Evolutionary conservation across 2,113 vertebrate species (phyloP), one percentile per base, ranked within the genome.

Genomic region (Choloepus hoffmanni): DNA sequence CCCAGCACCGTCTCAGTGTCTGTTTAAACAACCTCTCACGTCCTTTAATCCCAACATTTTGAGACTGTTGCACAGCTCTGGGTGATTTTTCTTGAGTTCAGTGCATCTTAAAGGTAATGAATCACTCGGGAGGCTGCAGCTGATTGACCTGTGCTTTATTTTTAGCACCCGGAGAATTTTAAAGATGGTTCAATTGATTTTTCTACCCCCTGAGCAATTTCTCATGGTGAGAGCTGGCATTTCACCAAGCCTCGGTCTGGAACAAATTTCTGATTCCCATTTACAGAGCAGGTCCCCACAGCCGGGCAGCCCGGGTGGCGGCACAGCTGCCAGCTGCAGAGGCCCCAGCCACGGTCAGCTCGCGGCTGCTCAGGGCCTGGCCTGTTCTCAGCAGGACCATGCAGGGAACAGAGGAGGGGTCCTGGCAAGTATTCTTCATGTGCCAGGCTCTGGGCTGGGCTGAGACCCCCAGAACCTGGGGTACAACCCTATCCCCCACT

Each of bases 371-470:
- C 63, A 5, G 18, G 28, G 12, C 67, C 36, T 18, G 2, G n/a
- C 67, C 13, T 9, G 13, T 36, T 72, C 40, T 72, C 79, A 19
- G 55, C 55, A 5, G 55, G 55, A 58, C 55, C 3, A 1, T 4
- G n/a, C 79, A 8, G 65, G 40, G 55, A 19, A 28, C 48, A 21
- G n/a, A 15, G 12, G 63, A 62, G 26, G 19, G 58, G 58, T 26
- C 70, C 0, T 0, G 7, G 2, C 7, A 5, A 12, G 43, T 6
- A 15, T 19, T 11, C 33, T 62, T 15, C 23, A 16, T 0, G 0
- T 50, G 67, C 74, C 63, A 48, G 88, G 58, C 45, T 36, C 58
- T 33, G 10, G 40, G 48, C 45, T 55, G 28, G 10, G 23, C 14
- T 3, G 2, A 15, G 13, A 19, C 33, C 3, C 79, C 58, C 7